phyloP scores from a whole-genome alignment of 2,113 vertebrate species.

The Diphyllodes magnificus region DNA sequence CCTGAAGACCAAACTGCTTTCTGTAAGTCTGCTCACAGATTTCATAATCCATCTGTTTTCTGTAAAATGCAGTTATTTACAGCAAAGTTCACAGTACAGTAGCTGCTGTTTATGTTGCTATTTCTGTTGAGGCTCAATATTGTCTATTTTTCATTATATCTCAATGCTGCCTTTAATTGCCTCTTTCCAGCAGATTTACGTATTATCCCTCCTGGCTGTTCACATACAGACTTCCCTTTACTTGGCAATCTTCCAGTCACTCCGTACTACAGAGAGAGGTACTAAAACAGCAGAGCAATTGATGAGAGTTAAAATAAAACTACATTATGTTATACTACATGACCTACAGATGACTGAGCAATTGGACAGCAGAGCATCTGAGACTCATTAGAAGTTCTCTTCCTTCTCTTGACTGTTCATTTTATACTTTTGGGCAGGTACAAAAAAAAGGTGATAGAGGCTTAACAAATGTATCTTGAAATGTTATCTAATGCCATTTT shows the following conservation, averaged over 20 bases:
- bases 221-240: neutral
- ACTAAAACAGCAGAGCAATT: neutral
- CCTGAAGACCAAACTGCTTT: neutral
- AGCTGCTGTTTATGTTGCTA: conserved; percentile 8
- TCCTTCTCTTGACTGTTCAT: neutral
- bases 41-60: conserved; percentile 49
- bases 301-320: conserved; percentile 2
- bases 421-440: neutral
- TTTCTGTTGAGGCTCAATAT: conserved; percentile 19
- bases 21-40: conserved; percentile 3
- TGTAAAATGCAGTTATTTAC: conserved; percentile 4
- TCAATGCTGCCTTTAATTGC: conserved; percentile 27
- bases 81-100: conserved; percentile 7
- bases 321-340: neutral
- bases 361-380: neutral
- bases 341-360: neutral
- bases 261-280: neutral
- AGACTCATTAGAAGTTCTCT: neutral
- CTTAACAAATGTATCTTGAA: neutral
- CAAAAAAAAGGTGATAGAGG: neutral
- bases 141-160: neutral
- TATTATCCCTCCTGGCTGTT: neutral
- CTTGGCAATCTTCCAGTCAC: conserved; percentile 22
- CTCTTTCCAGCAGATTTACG: neutral
- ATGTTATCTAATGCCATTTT: neutral